Evolutionary conservation across 2,113 vertebrate genomes (phyloP), one percentile per base, ranked within the genome.

Genomic region (Rhipidura dahli): DNA sequence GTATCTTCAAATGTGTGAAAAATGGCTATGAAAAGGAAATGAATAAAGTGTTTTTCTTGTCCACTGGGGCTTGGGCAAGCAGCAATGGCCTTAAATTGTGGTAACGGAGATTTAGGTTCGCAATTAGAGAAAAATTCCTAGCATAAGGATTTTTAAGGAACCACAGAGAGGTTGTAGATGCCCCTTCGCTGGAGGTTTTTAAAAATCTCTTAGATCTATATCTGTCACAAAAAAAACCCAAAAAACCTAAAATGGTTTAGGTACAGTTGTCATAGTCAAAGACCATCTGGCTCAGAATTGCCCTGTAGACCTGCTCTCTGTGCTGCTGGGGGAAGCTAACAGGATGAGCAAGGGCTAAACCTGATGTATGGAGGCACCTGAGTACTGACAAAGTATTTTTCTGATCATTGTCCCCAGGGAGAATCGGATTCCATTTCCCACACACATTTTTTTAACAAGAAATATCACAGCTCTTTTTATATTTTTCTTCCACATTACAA

Each of bases 121-220:
- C 78, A 59, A 15, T 75, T 40, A 71, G 8, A 31, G 39, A 60
- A 87, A 71, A 91, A 85, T 23, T 91, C 53, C 53, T 50, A 35
- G 31, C 13, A 11, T 33, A 56, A 64, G 8, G n/a, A 40, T 64
- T 64, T 21, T 64, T 71, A 78, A 70, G 30, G 5, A 63, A 59
- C 13, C 11, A 47, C 15, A 64, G 11, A 53, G 9, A 61, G 15
- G 15, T 4, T 59, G 28, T 14, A 65, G 33, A 35, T 37, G 1
- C 2, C 5, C 2, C 6, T 16, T 51, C 10, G 10, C 3, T 56
- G 9, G 33, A 81, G 11, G 17, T 63, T 71, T 59, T 17, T 0
- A 20, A 78, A 91, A 51, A 82, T 17, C 3, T 16, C 39, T 54
- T 50, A 47, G 33, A 47, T 42, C 10, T 30, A 24, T 60, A 40